phyloP scores from a whole-genome alignment of 2,888 invertebrate genomes.

The Megastigmus dorsalis region DNA sequence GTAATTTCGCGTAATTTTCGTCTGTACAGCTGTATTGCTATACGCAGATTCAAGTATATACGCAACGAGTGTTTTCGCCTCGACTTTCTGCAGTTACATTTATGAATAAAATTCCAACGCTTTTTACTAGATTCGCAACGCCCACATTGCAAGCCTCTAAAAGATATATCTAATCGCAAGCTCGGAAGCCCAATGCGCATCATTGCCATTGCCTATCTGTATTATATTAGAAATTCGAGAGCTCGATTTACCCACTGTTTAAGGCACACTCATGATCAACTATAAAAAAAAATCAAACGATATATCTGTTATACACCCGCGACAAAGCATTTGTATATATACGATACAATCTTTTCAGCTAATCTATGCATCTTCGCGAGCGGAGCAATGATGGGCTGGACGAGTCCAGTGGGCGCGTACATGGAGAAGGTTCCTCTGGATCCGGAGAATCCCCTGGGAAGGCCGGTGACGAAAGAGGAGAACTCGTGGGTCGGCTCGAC shows the following conservation, averaged over 20 bases:
- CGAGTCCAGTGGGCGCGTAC: slow-evolving; percentile 72
- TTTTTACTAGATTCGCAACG: no score
- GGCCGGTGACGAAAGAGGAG: slow-evolving; percentile 73
- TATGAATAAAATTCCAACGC: no score
- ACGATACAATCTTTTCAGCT: slow-evolving; percentile 16
- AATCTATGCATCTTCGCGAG: slow-evolving; percentile 67
- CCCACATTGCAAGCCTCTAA: no score
- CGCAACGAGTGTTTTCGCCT: no score
- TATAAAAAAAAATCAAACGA: no score
- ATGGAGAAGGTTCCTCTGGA: slow-evolving; percentile 18
- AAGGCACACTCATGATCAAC: neutral
- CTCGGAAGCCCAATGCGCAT: neutral
- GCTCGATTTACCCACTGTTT: neutral
- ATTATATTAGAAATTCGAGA: neutral
- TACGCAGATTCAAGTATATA: no score
- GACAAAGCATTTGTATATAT: no score
- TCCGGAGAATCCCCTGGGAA: slow-evolving; percentile 74
- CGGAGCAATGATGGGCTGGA: slow-evolving; percentile 77
- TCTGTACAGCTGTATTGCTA: no score
- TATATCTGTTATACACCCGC: no score
- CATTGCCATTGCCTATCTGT: neutral
- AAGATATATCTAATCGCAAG: no score
- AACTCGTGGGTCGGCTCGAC: slow-evolving; percentile 85
- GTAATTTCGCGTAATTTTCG: no score
- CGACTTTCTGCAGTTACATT: no score